Evolutionary conservation across 1,140 invertebrate genomes (phyloP), one percentile per base, ranked within the genome.

Genomic region (Rhagoletis pomonella): DNA sequence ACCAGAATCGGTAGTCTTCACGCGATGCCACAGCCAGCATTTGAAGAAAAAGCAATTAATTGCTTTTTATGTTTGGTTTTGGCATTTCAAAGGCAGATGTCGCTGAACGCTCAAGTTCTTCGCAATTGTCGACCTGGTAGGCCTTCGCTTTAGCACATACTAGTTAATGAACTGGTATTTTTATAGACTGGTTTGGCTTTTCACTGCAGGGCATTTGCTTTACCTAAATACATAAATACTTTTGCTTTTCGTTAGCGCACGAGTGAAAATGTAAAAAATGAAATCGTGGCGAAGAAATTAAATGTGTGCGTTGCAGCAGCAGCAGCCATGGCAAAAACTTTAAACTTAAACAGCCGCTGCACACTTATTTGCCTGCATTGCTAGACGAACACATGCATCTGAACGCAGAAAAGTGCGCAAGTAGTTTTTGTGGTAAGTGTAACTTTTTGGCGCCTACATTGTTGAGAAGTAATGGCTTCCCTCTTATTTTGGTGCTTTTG

Each of bases 361-460:
- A 81, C 47, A 17, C 50, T 50, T 50, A 81, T 29, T 29, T 19
- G 7, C 1, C 44, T 50, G 47, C 73, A 55, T 19, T 29, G 29
- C 29, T 29, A 29, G 29, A 81, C 2, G 17, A 14, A 73, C 67
- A 73, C 3, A 55, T 9, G n/a, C 9, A 55, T 6, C 6, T 19
- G 29, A 81, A 55, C 44, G 17, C 50, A 39, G 7, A 55, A 47
- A 55, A 81, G 67, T 73, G 67, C 44, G 67, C 67, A 73, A 73
- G 67, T 81, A 81, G 73, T 81, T 81, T 81, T 81, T 58, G 47
- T 81, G 44, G 44, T 19, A 81, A 81, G 73, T 81, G 47, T 55
- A 81, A 81, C 73, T 58, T 81, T 81, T 81, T 81, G 73, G 73
- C 73, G 73, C 73, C 73, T 47, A 81, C 73, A 81, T 55, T 81